Percentiles rank a stretch among this genome's conserved stretches.
Evolutionary conservation across 2,797 vertebrate genomes (phyloP).

Genomic region (Phylloscopus collybita): DNA sequence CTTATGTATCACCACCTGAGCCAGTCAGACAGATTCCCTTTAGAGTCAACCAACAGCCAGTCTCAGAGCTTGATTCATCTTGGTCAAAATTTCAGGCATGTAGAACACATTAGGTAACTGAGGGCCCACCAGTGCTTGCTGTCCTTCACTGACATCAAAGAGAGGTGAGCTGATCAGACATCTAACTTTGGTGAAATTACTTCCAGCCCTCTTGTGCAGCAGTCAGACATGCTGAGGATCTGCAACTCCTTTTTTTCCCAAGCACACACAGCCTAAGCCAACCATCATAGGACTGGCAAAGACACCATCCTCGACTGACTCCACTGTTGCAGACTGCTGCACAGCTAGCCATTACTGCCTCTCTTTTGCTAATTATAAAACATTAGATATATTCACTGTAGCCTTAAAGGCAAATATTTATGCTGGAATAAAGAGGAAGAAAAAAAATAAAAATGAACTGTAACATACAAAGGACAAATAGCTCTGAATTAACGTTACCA

Average conservation of each 20-base stretch:
- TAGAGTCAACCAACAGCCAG: not conserved
- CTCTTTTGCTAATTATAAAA: not conserved
- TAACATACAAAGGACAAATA: not conserved
- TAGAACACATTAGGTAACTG: not conserved
- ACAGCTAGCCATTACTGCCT: not conserved
- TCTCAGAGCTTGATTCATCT: not conserved
- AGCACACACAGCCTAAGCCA: not conserved
- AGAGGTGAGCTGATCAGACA: not conserved
- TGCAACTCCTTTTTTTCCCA: not conserved
- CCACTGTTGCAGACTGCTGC: not conserved
- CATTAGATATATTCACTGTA: not conserved
- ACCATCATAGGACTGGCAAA: not conserved
- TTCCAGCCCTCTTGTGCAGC: not conserved
- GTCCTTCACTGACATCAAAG: slow-evolving; percentile 31
- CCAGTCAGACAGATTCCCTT: not conserved
- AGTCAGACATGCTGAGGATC: not conserved
- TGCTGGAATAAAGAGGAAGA: not conserved
- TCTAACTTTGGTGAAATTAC: not conserved
- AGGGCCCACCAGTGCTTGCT: not conserved
- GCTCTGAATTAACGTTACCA: not conserved
- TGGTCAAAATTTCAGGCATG: not conserved
- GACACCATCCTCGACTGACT: not conserved
- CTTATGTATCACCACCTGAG: not conserved
- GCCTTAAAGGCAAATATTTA: not conserved
- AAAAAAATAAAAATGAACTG: not conserved